Evolutionary conservation across 2,797 vertebrate genomes (phyloP), one percentile per base, ranked within the genome.

Genomic region (Phylloscopus collybita): DNA sequence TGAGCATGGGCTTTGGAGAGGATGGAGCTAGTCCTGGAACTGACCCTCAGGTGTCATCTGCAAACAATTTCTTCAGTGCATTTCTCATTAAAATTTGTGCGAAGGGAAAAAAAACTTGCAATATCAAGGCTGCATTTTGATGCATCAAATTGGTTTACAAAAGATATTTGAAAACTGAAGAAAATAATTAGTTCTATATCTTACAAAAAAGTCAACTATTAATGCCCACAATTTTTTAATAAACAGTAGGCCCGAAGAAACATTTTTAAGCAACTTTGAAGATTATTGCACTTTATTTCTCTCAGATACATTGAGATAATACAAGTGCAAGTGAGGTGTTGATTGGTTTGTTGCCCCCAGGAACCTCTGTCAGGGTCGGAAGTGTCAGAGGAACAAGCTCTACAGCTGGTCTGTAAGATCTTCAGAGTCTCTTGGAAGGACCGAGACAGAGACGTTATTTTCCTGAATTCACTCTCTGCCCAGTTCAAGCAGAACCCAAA

Each of bases 401-500:
- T 99, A 84, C 99, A 99, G 98, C 99, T 99, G 97, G 99, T 99
- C 97, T 99, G 99, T 98, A 99, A 99, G 98, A 99, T 99, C 97
- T 99, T 99, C 92, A 98, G 99, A 42, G 99, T 99, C 92, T 99
- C 99, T 67, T 99, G 99, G 99, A 99, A 99, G 98, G 99, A 99
- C 89, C 98, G 99, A 83, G 99, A 99, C 95, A 98, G 99, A 98
- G 99, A 99, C 8, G 99, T 99, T 73, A 99, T 99, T 97, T 99
- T 99, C 97, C 98, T 99, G 81, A 98, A 99, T 84, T 99, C 98
- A 5, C 98, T 99, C 72, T 99, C 99, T 94, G 96, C 98, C 61
- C 99, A 99, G 90, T 99, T 99, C 97, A 99, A 99, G 87, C 99
- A 99, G 96, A 99, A 98, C 95, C 98, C 99, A 92, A 99, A 99